Conservation (phyloP, 1,140 invertebrate species). For the Hypsibius dujardini region DNA sequence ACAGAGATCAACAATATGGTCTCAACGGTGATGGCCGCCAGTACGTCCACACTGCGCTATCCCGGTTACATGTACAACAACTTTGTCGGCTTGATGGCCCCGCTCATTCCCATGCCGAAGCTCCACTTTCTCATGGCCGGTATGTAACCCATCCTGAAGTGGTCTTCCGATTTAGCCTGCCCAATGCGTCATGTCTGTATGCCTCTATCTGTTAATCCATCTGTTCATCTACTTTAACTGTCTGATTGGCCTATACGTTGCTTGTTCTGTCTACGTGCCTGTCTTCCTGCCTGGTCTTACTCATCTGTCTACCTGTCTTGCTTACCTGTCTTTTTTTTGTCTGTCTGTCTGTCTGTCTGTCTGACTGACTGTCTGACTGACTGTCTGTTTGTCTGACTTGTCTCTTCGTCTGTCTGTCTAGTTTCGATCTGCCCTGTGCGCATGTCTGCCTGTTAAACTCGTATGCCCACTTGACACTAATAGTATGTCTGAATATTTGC, state of each 20-base stretch:
- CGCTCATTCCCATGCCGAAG: constrained; percentile 83
- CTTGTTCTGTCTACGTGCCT: no score
- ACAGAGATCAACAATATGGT: constrained; percentile 88
- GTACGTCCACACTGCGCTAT: constrained; percentile 61
- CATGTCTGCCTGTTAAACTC: no score
- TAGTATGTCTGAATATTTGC: no score
- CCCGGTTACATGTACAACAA: constrained; percentile 99
- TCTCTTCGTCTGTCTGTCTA: no score
- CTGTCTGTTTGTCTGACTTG: no score
- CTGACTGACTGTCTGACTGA: not conserved
- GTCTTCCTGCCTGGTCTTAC: no score
- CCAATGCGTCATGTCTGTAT: no score
- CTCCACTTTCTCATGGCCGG: constrained; percentile 97
- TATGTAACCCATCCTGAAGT: constrained; percentile 30
- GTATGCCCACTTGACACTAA: no score
- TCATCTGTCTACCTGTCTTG: no score
- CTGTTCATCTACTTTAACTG: constrained; percentile 17
- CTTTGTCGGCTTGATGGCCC: constrained; percentile 80
- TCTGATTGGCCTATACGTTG: constrained; percentile 18
- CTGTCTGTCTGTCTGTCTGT: constrained; percentile 11
- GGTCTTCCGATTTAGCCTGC: no score
- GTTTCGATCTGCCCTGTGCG: no score
- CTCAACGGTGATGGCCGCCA: constrained; percentile 94
- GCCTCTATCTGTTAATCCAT: not conserved
- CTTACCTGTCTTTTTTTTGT: constrained; percentile 9